Conservation (phyloP, 2,797 vertebrate species). For the Crypturellus tataupa region DNA sequence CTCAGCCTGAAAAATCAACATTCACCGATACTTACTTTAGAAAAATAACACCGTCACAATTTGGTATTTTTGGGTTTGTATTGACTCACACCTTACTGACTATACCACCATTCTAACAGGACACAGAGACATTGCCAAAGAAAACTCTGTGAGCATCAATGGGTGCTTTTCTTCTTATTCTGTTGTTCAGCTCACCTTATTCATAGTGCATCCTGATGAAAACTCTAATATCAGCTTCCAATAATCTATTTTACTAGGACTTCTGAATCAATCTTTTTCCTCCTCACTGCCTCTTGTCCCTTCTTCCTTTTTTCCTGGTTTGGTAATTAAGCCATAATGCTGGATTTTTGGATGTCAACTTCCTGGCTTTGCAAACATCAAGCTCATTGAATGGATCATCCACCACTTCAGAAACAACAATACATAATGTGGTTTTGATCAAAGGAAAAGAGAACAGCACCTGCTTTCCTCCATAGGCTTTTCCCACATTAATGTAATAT, state of each 20-base stretch:
- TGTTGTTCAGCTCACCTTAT: background rate
- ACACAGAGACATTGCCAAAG: background rate
- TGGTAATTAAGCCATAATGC: background rate
- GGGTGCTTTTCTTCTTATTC: background rate
- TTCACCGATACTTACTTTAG: background rate
- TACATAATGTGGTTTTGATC: background rate
- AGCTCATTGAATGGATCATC: background rate
- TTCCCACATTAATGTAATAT: background rate
- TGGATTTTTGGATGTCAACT: background rate
- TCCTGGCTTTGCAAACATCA: slow-evolving; percentile 20
- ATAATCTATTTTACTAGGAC: slow-evolving; percentile 19
- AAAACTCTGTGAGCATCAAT: background rate
- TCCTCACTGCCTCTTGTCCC: background rate
- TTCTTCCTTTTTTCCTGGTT: slow-evolving; percentile 22
- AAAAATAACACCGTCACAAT: background rate
- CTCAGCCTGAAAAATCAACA: background rate
- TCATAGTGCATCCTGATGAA: background rate
- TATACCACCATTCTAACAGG: background rate
- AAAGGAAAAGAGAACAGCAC: background rate
- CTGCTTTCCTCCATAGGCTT: background rate
- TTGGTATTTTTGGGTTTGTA: background rate
- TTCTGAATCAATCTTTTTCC: slow-evolving; percentile 39
- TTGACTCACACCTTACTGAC: background rate
- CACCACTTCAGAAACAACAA: background rate
- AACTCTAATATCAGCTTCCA: slow-evolving; percentile 2